Evolutionary conservation across 2,797 vertebrate genomes (phyloP).

Genomic region (Dermochelys coriacea): DNA sequence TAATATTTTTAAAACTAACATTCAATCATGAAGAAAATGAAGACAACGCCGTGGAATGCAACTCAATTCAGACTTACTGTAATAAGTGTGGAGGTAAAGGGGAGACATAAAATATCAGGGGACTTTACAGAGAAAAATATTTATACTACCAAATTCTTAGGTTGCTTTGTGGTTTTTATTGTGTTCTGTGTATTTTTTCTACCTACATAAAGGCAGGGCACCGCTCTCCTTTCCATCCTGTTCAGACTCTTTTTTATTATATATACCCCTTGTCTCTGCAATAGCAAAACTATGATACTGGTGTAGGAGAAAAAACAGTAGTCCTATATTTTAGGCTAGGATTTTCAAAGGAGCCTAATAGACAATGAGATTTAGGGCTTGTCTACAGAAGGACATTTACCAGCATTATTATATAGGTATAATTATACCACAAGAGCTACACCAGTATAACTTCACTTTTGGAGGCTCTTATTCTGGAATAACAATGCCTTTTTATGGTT

Average conservation of each 20-base stretch:
- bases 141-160: background rate
- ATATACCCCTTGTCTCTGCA: background rate
- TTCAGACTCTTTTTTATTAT: background rate
- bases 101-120: background rate
- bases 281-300: background rate
- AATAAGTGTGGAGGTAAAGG: background rate
- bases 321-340: background rate
- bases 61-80: background rate
- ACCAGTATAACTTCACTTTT: background rate
- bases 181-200: background rate
- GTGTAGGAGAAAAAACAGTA: background rate
- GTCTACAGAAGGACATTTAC: background rate
- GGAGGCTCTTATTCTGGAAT: background rate
- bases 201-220: background rate
- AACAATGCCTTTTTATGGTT: background rate
- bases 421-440: background rate
- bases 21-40: fast-evolving
- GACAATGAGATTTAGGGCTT: background rate
- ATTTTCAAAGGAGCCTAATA: background rate
- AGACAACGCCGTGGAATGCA: background rate
- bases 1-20: background rate
- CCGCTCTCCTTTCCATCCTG: background rate
- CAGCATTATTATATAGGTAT: background rate
- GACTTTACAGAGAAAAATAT: background rate
- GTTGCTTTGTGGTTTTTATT: background rate